These are phyloP conservation scores for Euspilapteryx auroguttella DNA, from an alignment of 2,888 invertebrate species.

Conservation along the genomic window DNA sequence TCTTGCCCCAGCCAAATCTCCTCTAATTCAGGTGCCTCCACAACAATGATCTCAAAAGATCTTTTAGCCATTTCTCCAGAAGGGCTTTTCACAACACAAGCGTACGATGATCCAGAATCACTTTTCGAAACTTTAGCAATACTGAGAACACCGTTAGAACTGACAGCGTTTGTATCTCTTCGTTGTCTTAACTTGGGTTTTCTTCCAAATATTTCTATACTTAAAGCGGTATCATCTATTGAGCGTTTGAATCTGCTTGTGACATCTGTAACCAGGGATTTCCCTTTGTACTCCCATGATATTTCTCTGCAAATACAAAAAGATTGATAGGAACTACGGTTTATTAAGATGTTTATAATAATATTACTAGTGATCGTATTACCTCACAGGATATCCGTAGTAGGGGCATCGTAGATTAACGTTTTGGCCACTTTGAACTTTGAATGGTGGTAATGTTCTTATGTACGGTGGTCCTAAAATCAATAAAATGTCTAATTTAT, in stretches of 20 bases:
- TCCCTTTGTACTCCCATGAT: slow-evolving; percentile 50
- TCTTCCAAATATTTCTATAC: slow-evolving; percentile 45
- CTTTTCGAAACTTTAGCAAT: slow-evolving; percentile 63
- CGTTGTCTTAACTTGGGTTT: slow-evolving; percentile 50
- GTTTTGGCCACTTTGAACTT: slow-evolving; percentile 78
- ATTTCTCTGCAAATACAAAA: slow-evolving; percentile 34
- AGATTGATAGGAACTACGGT: too few species aligned
- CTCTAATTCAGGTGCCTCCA: slow-evolving; percentile 78
- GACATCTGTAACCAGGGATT: slow-evolving; percentile 34
- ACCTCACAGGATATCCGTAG: slow-evolving; percentile 80
- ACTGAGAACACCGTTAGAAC: slow-evolving; percentile 55
- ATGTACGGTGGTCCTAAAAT: slow-evolving; percentile 73
- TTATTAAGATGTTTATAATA: too few species aligned
- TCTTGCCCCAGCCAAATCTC: slow-evolving; percentile 80
- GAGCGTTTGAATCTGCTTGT: slow-evolving; percentile 33
- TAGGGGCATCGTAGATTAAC: slow-evolving; percentile 79
- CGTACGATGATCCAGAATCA: slow-evolving; percentile 76
- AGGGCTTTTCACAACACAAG: slow-evolving; percentile 75
- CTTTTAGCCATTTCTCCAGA: slow-evolving; percentile 77
- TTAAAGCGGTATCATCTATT: slow-evolving; percentile 22
- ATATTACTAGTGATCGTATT: too few species aligned
- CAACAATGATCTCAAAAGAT: slow-evolving; percentile 69
- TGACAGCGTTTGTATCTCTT: slow-evolving; percentile 25
- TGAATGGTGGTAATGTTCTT: slow-evolving; percentile 72
- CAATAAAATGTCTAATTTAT: slow-evolving; percentile 10